Conservation (phyloP, 2,888 invertebrate species). For the Pasiphila rectangulata region DNA sequence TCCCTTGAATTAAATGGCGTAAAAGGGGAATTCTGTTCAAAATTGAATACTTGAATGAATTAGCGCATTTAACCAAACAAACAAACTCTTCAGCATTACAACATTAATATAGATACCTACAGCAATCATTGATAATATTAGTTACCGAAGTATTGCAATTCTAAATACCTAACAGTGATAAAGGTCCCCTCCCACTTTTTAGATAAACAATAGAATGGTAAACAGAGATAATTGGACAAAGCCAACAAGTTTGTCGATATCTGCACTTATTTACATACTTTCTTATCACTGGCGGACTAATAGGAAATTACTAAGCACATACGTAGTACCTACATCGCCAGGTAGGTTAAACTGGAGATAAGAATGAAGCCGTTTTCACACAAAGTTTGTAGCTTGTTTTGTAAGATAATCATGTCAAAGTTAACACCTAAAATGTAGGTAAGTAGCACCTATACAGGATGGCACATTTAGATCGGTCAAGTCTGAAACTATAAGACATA, state of each 20-base stretch:
- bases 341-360: not conserved
- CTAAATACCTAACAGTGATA: constrained; percentile 11
- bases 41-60: too few relatives aligned
- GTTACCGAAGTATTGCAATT: not conserved
- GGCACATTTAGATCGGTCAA: too few relatives aligned
- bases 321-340: not conserved
- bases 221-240: constrained; percentile 49
- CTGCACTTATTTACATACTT: constrained; percentile 44
- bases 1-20: too few relatives aligned
- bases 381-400: too few relatives aligned
- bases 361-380: too few relatives aligned
- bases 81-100: too few relatives aligned
- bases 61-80: too few relatives aligned
- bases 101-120: not conserved
- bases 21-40: too few relatives aligned
- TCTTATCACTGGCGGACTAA: constrained; percentile 40
- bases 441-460: too few relatives aligned
- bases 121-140: not conserved
- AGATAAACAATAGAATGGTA: constrained; percentile 52
- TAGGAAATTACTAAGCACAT: constrained; percentile 36
- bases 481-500: too few relatives aligned
- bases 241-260: constrained; percentile 47
- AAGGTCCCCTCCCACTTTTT: constrained; percentile 36
- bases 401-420: too few relatives aligned
- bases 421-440: too few relatives aligned